These are phyloP conservation scores for Bombyx mandarina DNA, from an alignment of 1,140 invertebrate species.

Conservation along the genomic window DNA sequence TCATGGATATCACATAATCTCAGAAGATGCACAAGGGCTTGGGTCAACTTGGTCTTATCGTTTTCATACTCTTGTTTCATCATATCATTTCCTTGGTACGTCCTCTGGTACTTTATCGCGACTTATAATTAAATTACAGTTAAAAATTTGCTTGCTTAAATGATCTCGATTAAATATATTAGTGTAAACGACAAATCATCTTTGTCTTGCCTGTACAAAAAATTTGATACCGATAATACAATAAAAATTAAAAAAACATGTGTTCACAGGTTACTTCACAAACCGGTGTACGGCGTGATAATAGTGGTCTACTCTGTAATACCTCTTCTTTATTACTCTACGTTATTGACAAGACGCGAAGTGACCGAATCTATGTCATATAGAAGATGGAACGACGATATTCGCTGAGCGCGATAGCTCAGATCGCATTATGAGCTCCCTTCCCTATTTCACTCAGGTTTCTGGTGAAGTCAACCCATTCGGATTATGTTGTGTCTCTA, in stretches of 20 bases:
- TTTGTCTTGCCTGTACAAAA: no score
- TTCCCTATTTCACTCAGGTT: no score
- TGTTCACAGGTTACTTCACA: constrained; percentile 47
- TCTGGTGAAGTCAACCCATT: no score
- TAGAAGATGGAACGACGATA: constrained; percentile 22
- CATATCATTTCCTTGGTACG: constrained; percentile 62
- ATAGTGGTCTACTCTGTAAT: constrained; percentile 32
- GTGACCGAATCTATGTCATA: constrained; percentile 13
- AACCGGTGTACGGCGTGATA: constrained; percentile 41
- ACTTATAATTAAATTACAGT: no score
- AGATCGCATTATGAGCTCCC: no score
- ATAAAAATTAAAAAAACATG: no score
- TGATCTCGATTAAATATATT: no score
- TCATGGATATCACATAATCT: constrained; percentile 56
- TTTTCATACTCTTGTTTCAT: constrained; percentile 61
- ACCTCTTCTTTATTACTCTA: constrained; percentile 52
- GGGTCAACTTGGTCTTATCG: constrained; percentile 55
- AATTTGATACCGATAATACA: no score
- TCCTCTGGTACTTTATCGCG: neutral
- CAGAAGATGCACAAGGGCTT: constrained; percentile 45
- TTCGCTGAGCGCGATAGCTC: constrained; percentile 20
- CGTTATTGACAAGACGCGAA: constrained; percentile 28
- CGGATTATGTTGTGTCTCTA: no score
- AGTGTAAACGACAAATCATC: no score
- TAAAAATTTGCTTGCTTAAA: no score